Base-by-base conservation (phyloP, 2,888 invertebrate genomes). In the Ophioninae sp. region DNA sequence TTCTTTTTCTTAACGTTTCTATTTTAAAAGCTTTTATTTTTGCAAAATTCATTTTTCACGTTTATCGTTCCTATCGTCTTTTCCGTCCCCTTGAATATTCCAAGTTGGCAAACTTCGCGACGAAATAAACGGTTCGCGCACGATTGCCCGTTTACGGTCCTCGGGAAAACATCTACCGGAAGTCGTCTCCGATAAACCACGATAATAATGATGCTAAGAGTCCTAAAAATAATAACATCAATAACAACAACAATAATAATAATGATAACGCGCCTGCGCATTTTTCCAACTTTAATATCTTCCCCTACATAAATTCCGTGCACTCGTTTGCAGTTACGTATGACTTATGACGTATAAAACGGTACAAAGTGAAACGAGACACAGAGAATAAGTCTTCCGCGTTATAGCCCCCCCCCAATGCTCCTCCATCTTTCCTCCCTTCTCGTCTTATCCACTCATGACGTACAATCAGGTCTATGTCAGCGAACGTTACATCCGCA, bases 211-310 rank as follows among this genome's bases (percentile, higher is more conserved):
- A 76, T 9, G 10, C 41, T 39, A 58, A 76, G 22, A 44, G 17
- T 72, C 30, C 2, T 30, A 30, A 30, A 1, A 30, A 51, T 51
- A 51, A 51, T 6, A 44, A 72, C 37, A 37, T 59, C 6, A 72
- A 72, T 72, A 17, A 41, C 37, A 22, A 67, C 13, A 51, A 51
- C 13, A 51, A 51, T 17, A 51, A 51, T 51, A 51, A 51, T 17
- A 13, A 51, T 17, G 51, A 51, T 67, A 51, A 51, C 17, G 13
- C 65, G 65, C 37, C 56, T 51, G 56, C 23, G 71, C 71, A 30
- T 78, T 78, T 63, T 63, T 63, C 71, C 41, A 73, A 73, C 79
- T 79, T 79, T 79, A 67, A 79, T 79, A 59, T 44, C 61, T 51
- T 77, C 41, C 20, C 13, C 23, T 63, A 10, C 10, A 22, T 9